Conservation (phyloP, 2,113 vertebrate species). For the Tragelaphus imberbis region DNA sequence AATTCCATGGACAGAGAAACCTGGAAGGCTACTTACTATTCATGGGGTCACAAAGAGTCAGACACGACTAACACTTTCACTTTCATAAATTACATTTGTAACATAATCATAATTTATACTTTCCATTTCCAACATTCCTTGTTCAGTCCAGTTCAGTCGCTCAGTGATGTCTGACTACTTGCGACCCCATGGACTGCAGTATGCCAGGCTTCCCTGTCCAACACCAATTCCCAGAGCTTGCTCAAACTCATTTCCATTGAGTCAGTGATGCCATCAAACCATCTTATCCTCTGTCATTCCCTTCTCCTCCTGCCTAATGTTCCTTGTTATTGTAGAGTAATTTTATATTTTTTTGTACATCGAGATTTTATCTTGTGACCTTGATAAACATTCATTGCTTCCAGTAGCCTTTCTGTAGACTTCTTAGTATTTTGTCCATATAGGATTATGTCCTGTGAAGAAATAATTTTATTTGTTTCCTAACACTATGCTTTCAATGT, state of each 20-base stretch:
- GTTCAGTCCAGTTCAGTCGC: not conserved
- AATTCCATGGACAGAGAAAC: not conserved
- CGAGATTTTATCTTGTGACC: not conserved
- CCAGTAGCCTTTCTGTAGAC: not conserved
- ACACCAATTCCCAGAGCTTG: not conserved
- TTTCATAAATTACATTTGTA: not conserved
- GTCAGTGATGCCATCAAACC: not conserved
- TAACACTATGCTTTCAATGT: not conserved
- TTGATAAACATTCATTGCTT: not conserved
- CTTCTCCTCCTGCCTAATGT: not conserved
- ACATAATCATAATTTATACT: not conserved
- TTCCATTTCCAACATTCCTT: not conserved
- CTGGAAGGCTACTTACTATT: not conserved
- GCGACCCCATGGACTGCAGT: not conserved
- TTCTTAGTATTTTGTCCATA: not conserved
- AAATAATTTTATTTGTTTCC: not conserved
- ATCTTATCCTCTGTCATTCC: not conserved
- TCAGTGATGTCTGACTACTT: not conserved
- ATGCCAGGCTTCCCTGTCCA: not conserved
- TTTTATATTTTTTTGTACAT: not conserved
- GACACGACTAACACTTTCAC: not conserved
- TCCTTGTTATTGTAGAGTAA: not conserved
- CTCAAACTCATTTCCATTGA: not conserved
- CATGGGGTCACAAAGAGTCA: not conserved
- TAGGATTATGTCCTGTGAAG: not conserved